Percentiles rank a stretch among this genome's conserved stretches.
Conservation (phyloP, 2,888 invertebrate genomes). For the Platycheirus rosarum region DNA sequence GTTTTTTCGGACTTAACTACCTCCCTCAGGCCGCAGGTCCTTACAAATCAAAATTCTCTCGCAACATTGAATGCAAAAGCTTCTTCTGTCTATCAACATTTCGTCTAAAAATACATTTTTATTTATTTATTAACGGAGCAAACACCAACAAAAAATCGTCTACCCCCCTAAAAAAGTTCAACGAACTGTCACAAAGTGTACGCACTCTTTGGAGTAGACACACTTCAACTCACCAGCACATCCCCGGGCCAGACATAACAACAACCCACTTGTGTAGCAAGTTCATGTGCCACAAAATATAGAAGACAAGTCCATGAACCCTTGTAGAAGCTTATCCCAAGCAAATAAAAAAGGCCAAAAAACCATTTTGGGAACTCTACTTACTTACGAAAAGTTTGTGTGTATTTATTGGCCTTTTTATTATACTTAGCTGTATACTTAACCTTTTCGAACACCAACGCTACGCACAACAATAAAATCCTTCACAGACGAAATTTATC, state of each 20-base stretch:
- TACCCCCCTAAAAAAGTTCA: conserved; percentile 59
- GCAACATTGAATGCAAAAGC: conserved; percentile 46
- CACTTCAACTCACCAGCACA: conserved; percentile 14
- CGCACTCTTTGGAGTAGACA: conserved; percentile 53
- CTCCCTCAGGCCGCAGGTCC: too few species aligned
- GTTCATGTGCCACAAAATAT: conserved; percentile 25
- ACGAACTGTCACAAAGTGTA: conserved; percentile 47
- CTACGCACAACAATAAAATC: conserved; percentile 59
- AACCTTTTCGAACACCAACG: neutral
- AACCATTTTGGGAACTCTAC: conserved; percentile 38
- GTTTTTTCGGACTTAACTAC: too few species aligned
- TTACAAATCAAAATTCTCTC: too few species aligned
- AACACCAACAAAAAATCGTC: conserved; percentile 21
- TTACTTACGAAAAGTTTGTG: conserved; percentile 20
- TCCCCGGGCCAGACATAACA: conserved; percentile 60
- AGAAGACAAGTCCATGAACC: conserved; percentile 55
- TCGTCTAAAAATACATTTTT: neutral
- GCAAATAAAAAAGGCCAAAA: conserved; percentile 12
- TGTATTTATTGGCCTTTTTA: conserved; percentile 44
- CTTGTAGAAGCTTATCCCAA: conserved; percentile 10
- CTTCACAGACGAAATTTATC: conserved; percentile 71
- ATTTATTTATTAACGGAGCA: conserved; percentile 3
- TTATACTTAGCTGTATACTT: conserved; percentile 26
- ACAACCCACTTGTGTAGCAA: conserved; percentile 37
- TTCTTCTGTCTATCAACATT: conserved; percentile 63